phyloP scores from a whole-genome alignment of 2,888 invertebrate species.

The Panzeria rudis region DNA sequence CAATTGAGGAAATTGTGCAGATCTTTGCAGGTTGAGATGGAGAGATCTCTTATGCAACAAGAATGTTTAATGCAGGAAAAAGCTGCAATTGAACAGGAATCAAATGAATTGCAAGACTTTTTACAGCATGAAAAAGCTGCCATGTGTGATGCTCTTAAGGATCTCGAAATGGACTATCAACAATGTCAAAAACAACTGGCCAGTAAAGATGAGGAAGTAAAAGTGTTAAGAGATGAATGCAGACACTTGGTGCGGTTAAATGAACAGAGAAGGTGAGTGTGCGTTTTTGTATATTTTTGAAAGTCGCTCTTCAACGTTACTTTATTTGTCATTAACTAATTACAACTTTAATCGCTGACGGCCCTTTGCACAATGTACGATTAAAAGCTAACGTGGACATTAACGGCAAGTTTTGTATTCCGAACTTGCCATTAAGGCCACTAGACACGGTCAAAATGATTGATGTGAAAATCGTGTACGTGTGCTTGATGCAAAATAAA shows the following conservation, averaged over 20 bases:
- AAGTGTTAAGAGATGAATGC: constrained; percentile 89
- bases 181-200: constrained; percentile 82
- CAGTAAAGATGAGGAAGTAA: constrained; percentile 85
- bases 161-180: constrained; percentile 86
- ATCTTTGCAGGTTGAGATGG: constrained; percentile 88
- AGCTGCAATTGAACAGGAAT: constrained; percentile 91
- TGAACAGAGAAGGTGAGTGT: constrained; percentile 89
- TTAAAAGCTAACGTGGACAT: too few relatives aligned
- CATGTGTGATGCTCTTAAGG: constrained; percentile 90
- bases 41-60: constrained; percentile 88
- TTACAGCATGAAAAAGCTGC: constrained; percentile 93
- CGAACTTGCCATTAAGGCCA: too few relatives aligned
- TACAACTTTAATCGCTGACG: too few relatives aligned
- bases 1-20: constrained; percentile 88
- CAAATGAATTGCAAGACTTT: constrained; percentile 93
- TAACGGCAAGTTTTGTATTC: too few relatives aligned
- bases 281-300: too few relatives aligned
- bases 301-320: too few relatives aligned
- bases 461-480: too few relatives aligned
- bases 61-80: constrained; percentile 89
- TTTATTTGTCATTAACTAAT: too few relatives aligned
- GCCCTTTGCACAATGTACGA: too few relatives aligned
- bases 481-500: too few relatives aligned
- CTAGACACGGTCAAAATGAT: too few relatives aligned
- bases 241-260: constrained; percentile 91